Evolutionary conservation across 2,113 vertebrate genomes (phyloP).

Genomic region (Coregonus clupeaformis): DNA sequence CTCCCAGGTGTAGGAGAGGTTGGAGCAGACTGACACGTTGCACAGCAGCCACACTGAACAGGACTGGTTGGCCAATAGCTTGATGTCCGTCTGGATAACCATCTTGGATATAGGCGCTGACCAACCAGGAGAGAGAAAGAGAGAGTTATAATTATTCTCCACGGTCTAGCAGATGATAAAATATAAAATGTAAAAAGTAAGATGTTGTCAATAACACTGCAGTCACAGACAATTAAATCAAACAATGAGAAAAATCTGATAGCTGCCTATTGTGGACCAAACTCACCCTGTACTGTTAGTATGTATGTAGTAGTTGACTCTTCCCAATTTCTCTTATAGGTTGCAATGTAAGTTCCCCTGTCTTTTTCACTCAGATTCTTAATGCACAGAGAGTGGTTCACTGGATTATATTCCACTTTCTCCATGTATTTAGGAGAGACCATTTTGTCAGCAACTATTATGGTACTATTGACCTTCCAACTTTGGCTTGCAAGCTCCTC

Average conservation of each 20-base stretch:
- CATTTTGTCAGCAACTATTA: fast-evolving
- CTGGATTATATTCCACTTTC: neutral
- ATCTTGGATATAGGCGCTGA: slow-evolving; percentile 29
- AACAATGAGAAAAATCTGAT: no score
- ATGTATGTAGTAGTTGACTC: fast-evolving
- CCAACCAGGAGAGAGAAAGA: neutral
- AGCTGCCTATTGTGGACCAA: neutral
- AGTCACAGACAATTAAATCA: no score
- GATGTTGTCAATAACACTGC: no score
- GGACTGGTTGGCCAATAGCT: fast-evolving
- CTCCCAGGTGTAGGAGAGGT: slow-evolving; percentile 37
- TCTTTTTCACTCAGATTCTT: slow-evolving; percentile 2
- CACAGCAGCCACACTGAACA: slow-evolving; percentile 46
- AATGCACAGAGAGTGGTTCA: slow-evolving; percentile 23
- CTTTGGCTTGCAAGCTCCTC: no score
- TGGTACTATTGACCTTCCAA: neutral
- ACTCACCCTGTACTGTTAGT: slow-evolving; percentile 55
- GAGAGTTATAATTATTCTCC: no score
- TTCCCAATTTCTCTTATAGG: fast-evolving
- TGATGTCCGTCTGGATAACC: neutral
- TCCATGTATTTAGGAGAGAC: fast-evolving
- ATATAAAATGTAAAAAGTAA: no score
- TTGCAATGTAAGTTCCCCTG: slow-evolving; percentile 23
- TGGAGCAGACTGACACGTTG: neutral
- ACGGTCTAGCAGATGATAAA: no score